phyloP scores from a whole-genome alignment of 1,140 invertebrate genomes.

The Pteromalus puparum region DNA sequence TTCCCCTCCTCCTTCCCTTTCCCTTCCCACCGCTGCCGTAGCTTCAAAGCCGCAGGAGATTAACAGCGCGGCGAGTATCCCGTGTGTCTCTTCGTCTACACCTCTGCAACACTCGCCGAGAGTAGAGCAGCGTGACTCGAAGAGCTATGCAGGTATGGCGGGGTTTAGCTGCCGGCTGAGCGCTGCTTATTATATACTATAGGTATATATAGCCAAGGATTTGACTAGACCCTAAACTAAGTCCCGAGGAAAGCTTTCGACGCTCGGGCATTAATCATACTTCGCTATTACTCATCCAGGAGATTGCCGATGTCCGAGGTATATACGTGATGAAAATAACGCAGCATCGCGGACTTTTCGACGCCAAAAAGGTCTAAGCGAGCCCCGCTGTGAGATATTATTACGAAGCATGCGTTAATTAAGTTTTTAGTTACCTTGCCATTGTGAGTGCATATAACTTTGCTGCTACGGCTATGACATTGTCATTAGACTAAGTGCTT shows the following conservation, averaged over 20 bases:
- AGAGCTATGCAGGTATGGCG: not conserved
- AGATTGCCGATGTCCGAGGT: not conserved
- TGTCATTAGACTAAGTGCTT: no score
- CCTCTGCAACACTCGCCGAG: not conserved
- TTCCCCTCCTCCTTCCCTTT: no score
- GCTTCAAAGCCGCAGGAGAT: not conserved
- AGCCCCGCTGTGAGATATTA: not conserved
- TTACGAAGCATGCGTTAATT: not conserved
- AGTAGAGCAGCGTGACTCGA: not conserved
- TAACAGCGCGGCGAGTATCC: not conserved
- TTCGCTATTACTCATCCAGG: not conserved
- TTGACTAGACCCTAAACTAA: not conserved
- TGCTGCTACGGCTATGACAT: no score
- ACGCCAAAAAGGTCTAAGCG: not conserved
- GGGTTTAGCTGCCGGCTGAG: not conserved
- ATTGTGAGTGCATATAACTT: no score
- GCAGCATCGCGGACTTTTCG: not conserved
- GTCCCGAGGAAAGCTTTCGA: not conserved
- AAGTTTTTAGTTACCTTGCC: not conserved
- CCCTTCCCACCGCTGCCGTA: no score
- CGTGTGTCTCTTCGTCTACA: not conserved
- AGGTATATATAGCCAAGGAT: not conserved
- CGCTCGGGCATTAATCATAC: constrained; percentile 3
- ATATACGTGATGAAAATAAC: constrained; percentile 6
- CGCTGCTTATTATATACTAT: not conserved